Base-by-base conservation (phyloP, 2,888 invertebrate genomes). In the Sphaerophoria rueppellii region DNA sequence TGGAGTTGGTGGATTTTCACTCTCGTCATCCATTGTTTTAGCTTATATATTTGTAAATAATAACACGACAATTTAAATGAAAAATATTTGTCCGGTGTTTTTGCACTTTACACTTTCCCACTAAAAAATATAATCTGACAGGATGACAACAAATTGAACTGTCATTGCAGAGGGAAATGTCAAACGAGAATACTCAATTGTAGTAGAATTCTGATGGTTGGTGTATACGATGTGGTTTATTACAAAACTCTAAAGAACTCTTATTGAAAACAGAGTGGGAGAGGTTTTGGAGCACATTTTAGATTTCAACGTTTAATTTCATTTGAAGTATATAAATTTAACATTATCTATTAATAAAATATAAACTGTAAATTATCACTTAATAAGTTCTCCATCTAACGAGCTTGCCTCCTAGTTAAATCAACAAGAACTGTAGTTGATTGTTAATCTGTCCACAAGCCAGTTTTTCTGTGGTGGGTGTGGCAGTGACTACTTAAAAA, bases 1-100 rank as follows among this genome's bases (percentile, higher is more conserved):
- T 43, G 40, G 9, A 40, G 40, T 40, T 67, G 92, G 89, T 0
- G 91, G 90, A 87, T 92, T 93, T 82, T 94, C 94, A 60, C 88
- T 93, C 82, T 94, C 94, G 72, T 94, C 94, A n/a, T 93, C 93
- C 93, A 94, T 94, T 9, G 79, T 86, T 88, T 77, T 32, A 16
- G 72, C 37, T 75, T 9, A 43, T 9, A 4, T 7, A 43, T 6
- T 9, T 43, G 12, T 43, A 5, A 43, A 9, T 43, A 43, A 0
- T 7, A 43, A 43, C 2, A 43, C 9, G 12, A 9, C 9, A 9
- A 4, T 0, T 34, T 14, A 6, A 1, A 57, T 14, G 9, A 11
- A 37, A 65, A 16, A 11, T 11, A 24, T 2, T 24, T 24, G 24
- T 24, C 24, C 24, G 24, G 24, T 24, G 24, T 24, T 24, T 24